Conservation (phyloP, 2,113 vertebrate genomes). For the Paralichthys olivaceus region DNA sequence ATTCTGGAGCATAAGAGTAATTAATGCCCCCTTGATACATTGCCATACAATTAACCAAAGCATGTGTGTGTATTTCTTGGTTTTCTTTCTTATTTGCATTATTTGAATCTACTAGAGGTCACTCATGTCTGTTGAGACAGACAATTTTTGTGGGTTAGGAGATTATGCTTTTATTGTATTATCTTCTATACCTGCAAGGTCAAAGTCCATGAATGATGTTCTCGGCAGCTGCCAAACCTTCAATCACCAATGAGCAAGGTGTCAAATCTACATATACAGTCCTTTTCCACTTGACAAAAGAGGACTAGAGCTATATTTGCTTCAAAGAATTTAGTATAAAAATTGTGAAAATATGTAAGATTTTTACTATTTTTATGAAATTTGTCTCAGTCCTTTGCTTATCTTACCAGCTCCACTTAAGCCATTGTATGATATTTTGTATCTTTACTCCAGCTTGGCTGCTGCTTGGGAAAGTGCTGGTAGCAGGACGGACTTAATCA, state of each 20-base stretch:
- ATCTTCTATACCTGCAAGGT: background rate
- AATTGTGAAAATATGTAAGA: background rate
- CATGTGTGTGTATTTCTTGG: background rate
- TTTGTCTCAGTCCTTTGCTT: background rate
- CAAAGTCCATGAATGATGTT: no score
- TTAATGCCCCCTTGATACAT: conserved; percentile 52
- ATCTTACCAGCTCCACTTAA: background rate
- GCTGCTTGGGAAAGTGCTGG: conserved; percentile 2
- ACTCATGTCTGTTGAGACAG: conserved; percentile 4
- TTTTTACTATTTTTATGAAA: background rate
- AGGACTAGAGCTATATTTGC: background rate
- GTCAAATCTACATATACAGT: conserved; percentile 7
- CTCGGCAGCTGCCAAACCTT: no score
- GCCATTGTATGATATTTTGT: background rate
- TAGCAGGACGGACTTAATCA: conserved; percentile 22
- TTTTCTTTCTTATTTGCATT: conserved; percentile 2
- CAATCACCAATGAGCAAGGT: conserved; percentile 1
- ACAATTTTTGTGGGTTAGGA: background rate
- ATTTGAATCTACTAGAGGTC: conserved; percentile 19
- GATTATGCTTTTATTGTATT: background rate
- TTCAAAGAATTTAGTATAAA: background rate
- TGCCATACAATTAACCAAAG: conserved; percentile 42
- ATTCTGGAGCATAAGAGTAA: conserved; percentile 64
- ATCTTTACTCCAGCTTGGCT: background rate
- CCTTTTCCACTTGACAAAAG: background rate